Base-by-base conservation (phyloP, 2,888 invertebrate species). In the Apamea crenata region DNA sequence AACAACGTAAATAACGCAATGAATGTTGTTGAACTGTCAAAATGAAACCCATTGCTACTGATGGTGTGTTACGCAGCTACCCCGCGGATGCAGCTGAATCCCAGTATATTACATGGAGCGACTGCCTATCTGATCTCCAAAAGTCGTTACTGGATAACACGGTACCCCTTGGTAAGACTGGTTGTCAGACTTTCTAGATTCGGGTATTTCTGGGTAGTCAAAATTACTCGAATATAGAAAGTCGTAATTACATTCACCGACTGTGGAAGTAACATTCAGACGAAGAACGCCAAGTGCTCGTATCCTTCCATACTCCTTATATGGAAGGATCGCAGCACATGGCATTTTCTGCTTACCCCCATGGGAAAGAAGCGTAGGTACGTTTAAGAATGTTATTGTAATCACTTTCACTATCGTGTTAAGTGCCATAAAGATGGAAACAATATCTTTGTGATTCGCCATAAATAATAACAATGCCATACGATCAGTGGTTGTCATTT, bases 361-460 rank as follows among this genome's bases (percentile, higher is more conserved):
- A 47, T n/a, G 2, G 5, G 18, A 25, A 44, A 25, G 16, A 47
- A 12, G 14, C 10, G 25, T 29, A 56, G 53, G 53, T 56, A 14
- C 18, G 18, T 63, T 10, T 32, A 32, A 61, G 50, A n/a, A 53
- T 32, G 25, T 50, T 21, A 80, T 8, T 2, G n/a, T 50, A n/a
- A 79, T 53, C 32, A 81, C 44, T 72, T 72, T 63, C 53, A 44
- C 32, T n/a, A 21, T 18, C 78, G n/a, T 59, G 29, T 18, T n/a
- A 70, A 32, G 14, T 32, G 21, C 53, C 69, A 59, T 78, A 59
- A 69, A 80, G 12, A 80, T 2, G 44, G 61, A 44, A 53, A 81
- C 81, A 81, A 73, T 81, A 63, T 59, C 32, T 81, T 72, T 53
- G 61, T 53, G 81, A 79, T 81, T 44, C 50, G 44, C 63, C 53